phyloP scores from a whole-genome alignment of 2,888 invertebrate genomes.

The Rhorus exstirpatorius region DNA sequence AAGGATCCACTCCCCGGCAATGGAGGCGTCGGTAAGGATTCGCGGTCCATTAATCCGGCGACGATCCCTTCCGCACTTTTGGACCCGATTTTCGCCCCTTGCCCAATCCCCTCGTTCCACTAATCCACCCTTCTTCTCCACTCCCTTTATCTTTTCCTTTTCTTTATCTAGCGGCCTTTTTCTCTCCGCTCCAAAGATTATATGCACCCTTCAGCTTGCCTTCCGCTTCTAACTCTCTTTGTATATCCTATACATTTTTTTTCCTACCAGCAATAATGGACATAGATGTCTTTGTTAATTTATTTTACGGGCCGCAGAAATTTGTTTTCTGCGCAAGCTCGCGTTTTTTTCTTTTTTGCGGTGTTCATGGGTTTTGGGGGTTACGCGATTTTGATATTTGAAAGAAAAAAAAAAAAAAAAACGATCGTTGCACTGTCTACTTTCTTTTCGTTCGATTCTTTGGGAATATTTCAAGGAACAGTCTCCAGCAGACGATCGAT shows the following conservation, averaged over 20 bases:
- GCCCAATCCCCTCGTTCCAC: constrained; percentile 57
- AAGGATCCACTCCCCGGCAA: constrained; percentile 52
- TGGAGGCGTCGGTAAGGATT: constrained; percentile 69
- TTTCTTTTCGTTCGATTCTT: too few relatives aligned
- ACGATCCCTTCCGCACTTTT: constrained; percentile 68
- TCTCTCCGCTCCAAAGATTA: constrained; percentile 6
- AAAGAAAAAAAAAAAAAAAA: too few relatives aligned
- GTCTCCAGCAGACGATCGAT: background rate
- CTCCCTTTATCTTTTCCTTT: constrained; percentile 44
- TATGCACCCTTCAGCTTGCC: constrained; percentile 6
- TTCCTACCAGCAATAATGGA: too few relatives aligned
- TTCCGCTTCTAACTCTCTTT: constrained; percentile 10
- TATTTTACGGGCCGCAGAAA: too few relatives aligned
- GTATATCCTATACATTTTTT: background rate
- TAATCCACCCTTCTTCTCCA: constrained; percentile 69
- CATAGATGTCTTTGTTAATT: too few relatives aligned
- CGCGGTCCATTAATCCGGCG: constrained; percentile 71
- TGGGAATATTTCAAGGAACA: background rate
- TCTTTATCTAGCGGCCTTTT: constrained; percentile 32
- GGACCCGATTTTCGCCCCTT: constrained; percentile 68
- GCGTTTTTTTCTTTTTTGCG: too few relatives aligned
- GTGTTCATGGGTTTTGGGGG: too few relatives aligned
- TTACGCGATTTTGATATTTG: too few relatives aligned
- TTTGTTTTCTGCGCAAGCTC: too few relatives aligned
- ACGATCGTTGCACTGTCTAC: too few relatives aligned